Conservation (phyloP, 2,113 vertebrate genomes). For the Chrysemys picta region DNA sequence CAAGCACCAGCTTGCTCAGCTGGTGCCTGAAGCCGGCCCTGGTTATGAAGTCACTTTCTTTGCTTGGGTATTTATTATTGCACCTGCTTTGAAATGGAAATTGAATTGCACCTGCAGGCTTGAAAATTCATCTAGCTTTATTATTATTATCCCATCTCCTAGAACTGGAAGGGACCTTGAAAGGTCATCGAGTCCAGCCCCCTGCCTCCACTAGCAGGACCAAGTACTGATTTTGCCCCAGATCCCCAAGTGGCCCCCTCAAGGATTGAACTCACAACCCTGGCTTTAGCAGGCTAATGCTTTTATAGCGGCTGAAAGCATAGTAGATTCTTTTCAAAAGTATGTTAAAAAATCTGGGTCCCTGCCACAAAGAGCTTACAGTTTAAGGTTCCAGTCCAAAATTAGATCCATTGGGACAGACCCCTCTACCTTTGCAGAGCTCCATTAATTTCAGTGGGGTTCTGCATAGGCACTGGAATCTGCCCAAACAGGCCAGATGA, state of each 20-base stretch:
- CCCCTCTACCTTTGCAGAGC: background rate
- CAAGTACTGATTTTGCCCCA: too few species aligned
- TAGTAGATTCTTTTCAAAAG: background rate
- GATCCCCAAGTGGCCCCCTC: too few species aligned
- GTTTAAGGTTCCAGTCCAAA: background rate
- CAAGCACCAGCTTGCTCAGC: too few species aligned
- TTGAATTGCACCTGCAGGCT: background rate
- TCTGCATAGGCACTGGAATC: background rate
- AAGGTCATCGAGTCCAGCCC: too few species aligned
- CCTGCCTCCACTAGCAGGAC: too few species aligned
- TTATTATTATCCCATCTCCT: too few species aligned
- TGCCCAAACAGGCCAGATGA: background rate
- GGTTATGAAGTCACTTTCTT: background rate
- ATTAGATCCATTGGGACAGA: background rate
- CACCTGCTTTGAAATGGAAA: background rate
- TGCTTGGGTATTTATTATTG: background rate
- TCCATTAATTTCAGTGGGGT: background rate
- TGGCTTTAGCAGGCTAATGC: too few species aligned
- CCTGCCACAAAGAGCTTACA: background rate
- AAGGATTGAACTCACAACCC: too few species aligned
- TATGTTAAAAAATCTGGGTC: background rate
- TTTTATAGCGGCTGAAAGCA: background rate
- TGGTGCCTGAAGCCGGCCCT: too few species aligned
- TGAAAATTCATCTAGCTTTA: background rate
- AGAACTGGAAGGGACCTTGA: too few species aligned